Evolutionary conservation across 2,113 vertebrate genomes (phyloP), one percentile per base, ranked within the genome.

Genomic region (Fregata magnificens): DNA sequence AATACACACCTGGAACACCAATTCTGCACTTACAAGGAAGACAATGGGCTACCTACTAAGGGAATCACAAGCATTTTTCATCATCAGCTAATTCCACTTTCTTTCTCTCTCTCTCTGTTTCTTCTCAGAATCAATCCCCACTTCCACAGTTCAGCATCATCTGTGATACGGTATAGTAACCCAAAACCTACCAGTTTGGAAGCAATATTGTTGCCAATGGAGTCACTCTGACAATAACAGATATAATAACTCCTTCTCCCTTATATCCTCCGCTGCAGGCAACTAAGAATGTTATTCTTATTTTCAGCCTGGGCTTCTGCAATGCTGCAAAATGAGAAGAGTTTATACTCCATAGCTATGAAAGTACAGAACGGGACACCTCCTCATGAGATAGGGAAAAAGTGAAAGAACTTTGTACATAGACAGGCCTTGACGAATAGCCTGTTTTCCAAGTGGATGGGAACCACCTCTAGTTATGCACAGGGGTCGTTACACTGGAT

Each of bases 161-260:
- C 62, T 80, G 44, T 63, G 66, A 40, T 88, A 50, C 4, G 22
- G 49, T 42, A 49, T 31, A 85, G 80, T 24, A 86, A 88, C 65
- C 55, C 86, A n/a, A 79, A 78, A 13, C 2, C 42, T 59, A 66
- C 86, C 38, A 17, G 65, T 86, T 63, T 89, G 52, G 89, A 93
- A 93, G 72, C 80, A 97, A 91, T 95, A 93, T 93, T 92, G 83
- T 21, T 91, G 74, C 73, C 95, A 93, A 31, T 28, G 42, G 90
- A 88, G 96, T 88, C 88, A 90, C 91, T 53, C 79, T 88, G 88
- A 81, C 95, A 97, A 80, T 78, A 73, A 71, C 72, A 92, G 88
- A 76, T 69, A 65, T 24, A 88, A 95, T 79, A 93, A 93, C 92
- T 92, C 79, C 79, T 89, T 65, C 65, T 92, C 85, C 78, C 42